phyloP scores from a whole-genome alignment of 2,888 invertebrate genomes.

The Neria commutata region DNA sequence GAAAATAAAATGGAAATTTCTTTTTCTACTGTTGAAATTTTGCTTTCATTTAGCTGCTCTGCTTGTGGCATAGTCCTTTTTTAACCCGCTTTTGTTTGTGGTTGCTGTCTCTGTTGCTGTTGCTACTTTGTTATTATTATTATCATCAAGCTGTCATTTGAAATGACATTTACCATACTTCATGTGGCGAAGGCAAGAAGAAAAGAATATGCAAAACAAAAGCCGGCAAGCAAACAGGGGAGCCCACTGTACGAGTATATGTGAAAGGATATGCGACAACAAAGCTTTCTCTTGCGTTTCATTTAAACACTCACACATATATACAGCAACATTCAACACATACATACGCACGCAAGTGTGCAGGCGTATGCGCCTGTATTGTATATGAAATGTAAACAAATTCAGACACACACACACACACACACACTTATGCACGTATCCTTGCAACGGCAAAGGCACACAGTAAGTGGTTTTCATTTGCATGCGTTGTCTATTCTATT shows the following conservation, averaged over 20 bases:
- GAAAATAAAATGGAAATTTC: constrained; percentile 3
- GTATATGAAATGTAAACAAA: background rate
- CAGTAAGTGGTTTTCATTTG: constrained; percentile 13
- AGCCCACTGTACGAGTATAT: no score
- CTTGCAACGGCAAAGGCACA: background rate
- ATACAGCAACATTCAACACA: background rate
- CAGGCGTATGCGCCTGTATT: constrained; percentile 1
- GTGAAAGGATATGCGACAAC: no score
- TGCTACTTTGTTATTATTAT: constrained; percentile 40
- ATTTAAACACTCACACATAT: background rate
- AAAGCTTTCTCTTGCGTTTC: background rate
- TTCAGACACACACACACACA: background rate
- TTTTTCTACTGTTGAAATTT: constrained; percentile 2
- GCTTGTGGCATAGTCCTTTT: constrained; percentile 13
- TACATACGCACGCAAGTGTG: background rate
- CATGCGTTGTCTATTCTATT: background rate
- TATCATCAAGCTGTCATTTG: constrained; percentile 55
- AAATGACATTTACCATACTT: constrained; percentile 56
- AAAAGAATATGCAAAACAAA: background rate
- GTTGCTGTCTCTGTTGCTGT: constrained; percentile 34
- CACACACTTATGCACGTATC: background rate
- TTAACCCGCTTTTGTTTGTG: constrained; percentile 6
- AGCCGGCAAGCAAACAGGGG: background rate
- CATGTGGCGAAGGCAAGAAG: constrained; percentile 29
- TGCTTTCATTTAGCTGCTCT: constrained; percentile 11